Conservation (phyloP, 2,888 invertebrate genomes). For the Strigamia crassipes region DNA sequence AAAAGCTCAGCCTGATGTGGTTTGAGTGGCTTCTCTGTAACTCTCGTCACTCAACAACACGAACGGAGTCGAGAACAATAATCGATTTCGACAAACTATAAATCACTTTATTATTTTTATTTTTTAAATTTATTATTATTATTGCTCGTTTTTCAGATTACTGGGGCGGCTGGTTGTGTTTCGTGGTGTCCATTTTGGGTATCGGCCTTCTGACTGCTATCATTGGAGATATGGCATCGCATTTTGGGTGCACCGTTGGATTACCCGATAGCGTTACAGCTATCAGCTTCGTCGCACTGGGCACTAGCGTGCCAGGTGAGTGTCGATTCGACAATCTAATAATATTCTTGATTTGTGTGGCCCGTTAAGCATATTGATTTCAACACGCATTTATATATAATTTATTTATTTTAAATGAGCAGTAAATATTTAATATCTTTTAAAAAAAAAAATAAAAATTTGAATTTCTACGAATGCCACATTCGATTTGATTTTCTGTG, state of each 20-base stretch:
- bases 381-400: neutral
- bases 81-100: neutral
- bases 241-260: conserved; percentile 96
- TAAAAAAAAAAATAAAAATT: neutral
- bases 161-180: conserved; percentile 92
- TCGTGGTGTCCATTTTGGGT: conserved; percentile 85
- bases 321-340: neutral
- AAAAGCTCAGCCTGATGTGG: neutral
- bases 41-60: neutral
- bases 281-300: conserved; percentile 95
- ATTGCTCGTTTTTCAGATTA: conserved; percentile 69
- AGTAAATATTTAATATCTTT: neutral
- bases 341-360: neutral
- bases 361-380: neutral
- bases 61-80: neutral
- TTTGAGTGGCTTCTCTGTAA: neutral
- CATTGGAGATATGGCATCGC: conserved; percentile 95
- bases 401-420: neutral
- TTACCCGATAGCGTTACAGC: conserved; percentile 97
- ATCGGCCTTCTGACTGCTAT: conserved; percentile 95
- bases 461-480: neutral
- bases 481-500: neutral
- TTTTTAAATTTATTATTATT: conserved; percentile 12
- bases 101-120: neutral
- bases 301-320: conserved; percentile 96